A percentile compares a stretch with the other conserved stretches of the same genome.
Conservation (phyloP, 2,113 vertebrate genomes). For the Cygnus buccinator region DNA sequence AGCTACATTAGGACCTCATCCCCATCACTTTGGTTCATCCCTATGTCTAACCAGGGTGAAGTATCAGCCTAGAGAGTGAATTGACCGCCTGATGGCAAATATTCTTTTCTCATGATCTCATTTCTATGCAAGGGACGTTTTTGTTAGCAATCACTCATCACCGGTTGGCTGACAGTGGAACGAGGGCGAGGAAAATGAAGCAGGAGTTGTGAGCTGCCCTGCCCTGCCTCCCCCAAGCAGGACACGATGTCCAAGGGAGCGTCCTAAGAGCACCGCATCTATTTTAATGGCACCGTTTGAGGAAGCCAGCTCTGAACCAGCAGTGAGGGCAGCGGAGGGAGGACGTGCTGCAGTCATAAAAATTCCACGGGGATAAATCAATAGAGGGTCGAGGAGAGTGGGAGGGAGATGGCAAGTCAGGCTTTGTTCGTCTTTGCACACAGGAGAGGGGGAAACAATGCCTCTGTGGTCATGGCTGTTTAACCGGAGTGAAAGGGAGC, state of each 20-base stretch:
- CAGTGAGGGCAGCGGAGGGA: background rate
- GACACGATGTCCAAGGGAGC: background rate
- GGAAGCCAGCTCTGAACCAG: background rate
- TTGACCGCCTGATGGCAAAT: background rate
- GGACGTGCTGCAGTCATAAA: constrained; percentile 55
- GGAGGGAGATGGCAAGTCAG: constrained; percentile 15
- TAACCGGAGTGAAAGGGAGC: background rate
- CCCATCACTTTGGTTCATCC: background rate
- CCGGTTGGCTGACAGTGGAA: background rate
- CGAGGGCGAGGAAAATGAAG: background rate
- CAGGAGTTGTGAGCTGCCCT: background rate
- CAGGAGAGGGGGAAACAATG: background rate
- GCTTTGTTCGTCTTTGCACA: background rate
- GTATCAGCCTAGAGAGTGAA: background rate
- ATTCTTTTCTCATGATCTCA: background rate
- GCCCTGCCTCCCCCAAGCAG: background rate
- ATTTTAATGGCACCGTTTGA: background rate
- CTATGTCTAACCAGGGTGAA: background rate
- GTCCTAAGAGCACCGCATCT: background rate
- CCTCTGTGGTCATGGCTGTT: background rate
- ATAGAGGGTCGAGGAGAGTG: constrained; percentile 11
- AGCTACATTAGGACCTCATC: background rate
- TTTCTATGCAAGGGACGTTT: background rate
- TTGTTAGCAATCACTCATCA: background rate
- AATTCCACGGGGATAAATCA: constrained; percentile 36